phyloP scores from a whole-genome alignment of 2,888 invertebrate species.

The Volucella zonaria region DNA sequence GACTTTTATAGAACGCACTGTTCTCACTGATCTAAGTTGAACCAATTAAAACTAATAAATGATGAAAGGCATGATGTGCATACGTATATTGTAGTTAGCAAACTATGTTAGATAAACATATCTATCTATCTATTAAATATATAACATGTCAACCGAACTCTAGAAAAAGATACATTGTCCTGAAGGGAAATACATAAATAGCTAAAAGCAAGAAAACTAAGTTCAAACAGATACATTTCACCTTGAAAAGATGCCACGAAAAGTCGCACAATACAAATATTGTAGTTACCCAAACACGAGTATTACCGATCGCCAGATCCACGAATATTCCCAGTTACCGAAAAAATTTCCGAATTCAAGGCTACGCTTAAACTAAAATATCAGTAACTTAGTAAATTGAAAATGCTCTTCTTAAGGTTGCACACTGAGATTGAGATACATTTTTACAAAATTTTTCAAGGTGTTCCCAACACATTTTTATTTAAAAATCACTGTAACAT shows the following conservation, averaged over 20 bases:
- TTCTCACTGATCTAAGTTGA: conserved; percentile 41
- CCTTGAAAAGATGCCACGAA: neutral
- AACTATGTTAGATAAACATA: conserved; percentile 8
- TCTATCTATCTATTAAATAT: neutral
- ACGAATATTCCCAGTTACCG: conserved; percentile 32
- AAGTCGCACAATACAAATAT: conserved; percentile 62
- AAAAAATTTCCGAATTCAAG: neutral
- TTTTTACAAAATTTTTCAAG: conserved; percentile 30
- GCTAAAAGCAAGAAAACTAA: too few relatives aligned
- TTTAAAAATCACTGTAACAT: conserved; percentile 57
- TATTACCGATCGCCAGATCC: neutral
- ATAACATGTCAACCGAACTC: conserved; percentile 4
- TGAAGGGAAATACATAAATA: too few relatives aligned
- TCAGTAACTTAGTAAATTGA: neutral
- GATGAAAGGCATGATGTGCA: conserved; percentile 57
- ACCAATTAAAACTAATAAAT: conserved; percentile 68
- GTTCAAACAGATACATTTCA: conserved; percentile 8
- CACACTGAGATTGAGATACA: neutral
- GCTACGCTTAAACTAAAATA: neutral
- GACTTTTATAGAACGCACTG: neutral
- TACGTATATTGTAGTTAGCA: conserved; percentile 33
- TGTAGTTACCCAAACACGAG: conserved; percentile 50
- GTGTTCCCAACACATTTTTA: conserved; percentile 13
- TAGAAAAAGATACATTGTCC: neutral
- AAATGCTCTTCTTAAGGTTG: neutral